Evolutionary conservation across 2,888 invertebrate species (phyloP).

Genomic region (Rhingia campestris): DNA sequence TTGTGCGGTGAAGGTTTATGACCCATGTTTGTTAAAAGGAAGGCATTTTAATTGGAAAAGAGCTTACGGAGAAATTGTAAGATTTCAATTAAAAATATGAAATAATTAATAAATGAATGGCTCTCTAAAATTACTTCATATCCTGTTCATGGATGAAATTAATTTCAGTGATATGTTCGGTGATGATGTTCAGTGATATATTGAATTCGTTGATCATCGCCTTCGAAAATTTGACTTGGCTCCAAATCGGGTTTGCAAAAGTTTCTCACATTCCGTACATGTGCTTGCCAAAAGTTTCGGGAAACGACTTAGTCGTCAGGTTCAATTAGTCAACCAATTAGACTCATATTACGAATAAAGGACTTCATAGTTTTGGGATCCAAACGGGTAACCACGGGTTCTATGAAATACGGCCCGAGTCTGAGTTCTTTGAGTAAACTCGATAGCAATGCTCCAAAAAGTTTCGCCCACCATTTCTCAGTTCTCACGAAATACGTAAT

Average conservation of each 20-base stretch:
- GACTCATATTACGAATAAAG: conserved; percentile 96
- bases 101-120: no score
- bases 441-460: conserved; percentile 95
- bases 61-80: no score
- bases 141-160: no score
- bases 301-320: conserved; percentile 98
- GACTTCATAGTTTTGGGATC: conserved; percentile 93
- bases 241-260: conserved; percentile 95
- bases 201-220: conserved; percentile 97
- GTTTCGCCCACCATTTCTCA: conserved; percentile 95
- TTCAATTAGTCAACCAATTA: conserved; percentile 94
- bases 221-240: conserved; percentile 97
- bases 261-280: conserved; percentile 98
- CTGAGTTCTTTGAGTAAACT: conserved; percentile 97
- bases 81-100: no score
- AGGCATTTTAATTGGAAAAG: not conserved
- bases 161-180: conserved; percentile 83
- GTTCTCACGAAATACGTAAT: conserved; percentile 97
- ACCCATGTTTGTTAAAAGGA: no score
- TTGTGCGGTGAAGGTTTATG: not conserved
- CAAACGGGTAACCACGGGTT: conserved; percentile 97
- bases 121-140: no score
- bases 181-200: conserved; percentile 97
- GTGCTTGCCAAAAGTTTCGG: conserved; percentile 95
- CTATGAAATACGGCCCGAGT: conserved; percentile 99